phyloP scores from a whole-genome alignment of 1,140 invertebrate species.

The Homarus americanus region DNA sequence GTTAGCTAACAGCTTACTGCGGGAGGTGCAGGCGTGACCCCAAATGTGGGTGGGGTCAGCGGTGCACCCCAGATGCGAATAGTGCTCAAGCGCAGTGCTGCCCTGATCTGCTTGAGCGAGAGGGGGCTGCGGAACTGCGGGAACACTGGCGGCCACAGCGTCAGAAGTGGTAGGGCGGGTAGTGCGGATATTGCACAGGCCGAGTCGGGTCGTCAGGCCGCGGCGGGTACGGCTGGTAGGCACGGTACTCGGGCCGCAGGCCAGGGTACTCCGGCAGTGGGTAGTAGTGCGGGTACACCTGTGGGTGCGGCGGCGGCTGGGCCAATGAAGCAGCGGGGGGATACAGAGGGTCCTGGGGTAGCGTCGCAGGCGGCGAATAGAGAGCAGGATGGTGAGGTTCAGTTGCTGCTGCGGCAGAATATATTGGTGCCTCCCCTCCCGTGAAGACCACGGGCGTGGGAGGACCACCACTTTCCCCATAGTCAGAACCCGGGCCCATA shows the following conservation, averaged over 20 bases:
- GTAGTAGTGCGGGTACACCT: constrained; percentile 75
- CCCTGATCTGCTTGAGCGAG: constrained; percentile 36
- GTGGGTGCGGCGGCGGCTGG: constrained; percentile 67
- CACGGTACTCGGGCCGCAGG: constrained; percentile 73
- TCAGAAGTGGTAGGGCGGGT: constrained; percentile 75
- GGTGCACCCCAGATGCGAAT: background rate
- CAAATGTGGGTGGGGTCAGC: background rate
- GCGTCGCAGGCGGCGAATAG: constrained; percentile 57
- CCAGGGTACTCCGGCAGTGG: constrained; percentile 74
- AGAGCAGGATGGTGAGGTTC: constrained; percentile 66
- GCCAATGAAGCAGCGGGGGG: constrained; percentile 65
- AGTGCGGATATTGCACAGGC: constrained; percentile 73
- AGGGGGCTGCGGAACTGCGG: constrained; percentile 67
- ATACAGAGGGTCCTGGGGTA: constrained; percentile 73
- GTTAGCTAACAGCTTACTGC: background rate
- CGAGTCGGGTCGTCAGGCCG: constrained; percentile 67
- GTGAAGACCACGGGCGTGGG: constrained; percentile 69
- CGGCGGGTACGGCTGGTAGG: constrained; percentile 68
- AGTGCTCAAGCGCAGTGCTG: constrained; percentile 52
- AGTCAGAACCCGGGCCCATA: constrained; percentile 53
- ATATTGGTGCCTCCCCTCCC: constrained; percentile 63
- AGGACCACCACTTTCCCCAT: constrained; percentile 60
- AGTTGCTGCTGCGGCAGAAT: constrained; percentile 65
- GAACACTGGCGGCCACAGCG: constrained; percentile 75
- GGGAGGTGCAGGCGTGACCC: background rate